phyloP scores from a whole-genome alignment of 2,113 vertebrate genomes.

The Oceanites oceanicus region DNA sequence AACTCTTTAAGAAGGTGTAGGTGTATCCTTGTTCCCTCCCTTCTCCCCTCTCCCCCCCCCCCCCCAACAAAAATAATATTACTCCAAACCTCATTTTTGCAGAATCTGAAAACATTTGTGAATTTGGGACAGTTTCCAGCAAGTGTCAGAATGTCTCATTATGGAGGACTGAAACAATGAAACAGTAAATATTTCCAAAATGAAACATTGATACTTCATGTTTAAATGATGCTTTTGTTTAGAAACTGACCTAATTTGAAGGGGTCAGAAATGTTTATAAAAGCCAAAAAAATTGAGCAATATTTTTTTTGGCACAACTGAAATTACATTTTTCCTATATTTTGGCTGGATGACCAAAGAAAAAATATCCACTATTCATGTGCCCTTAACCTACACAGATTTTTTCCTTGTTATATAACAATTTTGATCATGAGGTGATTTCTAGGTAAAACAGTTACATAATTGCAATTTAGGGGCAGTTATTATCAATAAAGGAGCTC shows the following conservation, averaged over 20 bases:
- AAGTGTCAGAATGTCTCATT: not conserved
- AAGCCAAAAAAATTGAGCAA: not conserved
- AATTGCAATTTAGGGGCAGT: not conserved
- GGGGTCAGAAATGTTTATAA: not conserved
- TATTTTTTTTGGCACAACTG: not conserved
- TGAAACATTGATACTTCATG: not conserved
- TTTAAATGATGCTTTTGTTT: not conserved
- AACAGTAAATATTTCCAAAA: constrained; percentile 5
- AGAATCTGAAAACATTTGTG: not conserved
- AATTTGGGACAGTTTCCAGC: constrained; percentile 13
- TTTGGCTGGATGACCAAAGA: not conserved
- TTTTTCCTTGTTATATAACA: not conserved
- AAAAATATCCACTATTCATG: not conserved
- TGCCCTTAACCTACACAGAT: not conserved
- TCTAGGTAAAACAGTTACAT: not conserved
- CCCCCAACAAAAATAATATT: not conserved
- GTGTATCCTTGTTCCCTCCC: not conserved
- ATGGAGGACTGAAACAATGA: not conserved
- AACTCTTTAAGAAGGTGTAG: not conserved
- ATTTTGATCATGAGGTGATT: not conserved
- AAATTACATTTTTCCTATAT: not conserved
- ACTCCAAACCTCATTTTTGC: not conserved
- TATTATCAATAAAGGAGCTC: not conserved
- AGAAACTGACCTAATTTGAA: not conserved
- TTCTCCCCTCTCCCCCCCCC: fast-evolving